These are phyloP conservation scores for Muntiacus reevesi DNA, from an alignment of 2,113 vertebrate species.

Conservation along the genomic window DNA sequence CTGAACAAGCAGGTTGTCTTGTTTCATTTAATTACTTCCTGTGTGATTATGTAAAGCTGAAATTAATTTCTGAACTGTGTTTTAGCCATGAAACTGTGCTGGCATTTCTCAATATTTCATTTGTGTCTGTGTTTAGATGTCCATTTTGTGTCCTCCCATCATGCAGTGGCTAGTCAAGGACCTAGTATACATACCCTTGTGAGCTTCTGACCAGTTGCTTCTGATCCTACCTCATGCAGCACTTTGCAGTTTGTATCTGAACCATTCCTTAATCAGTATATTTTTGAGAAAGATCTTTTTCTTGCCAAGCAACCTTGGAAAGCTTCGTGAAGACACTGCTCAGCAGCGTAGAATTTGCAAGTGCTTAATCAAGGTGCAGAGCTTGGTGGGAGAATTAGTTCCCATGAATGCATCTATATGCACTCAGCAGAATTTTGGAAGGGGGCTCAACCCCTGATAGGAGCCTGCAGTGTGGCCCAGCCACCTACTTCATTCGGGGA, in stretches of 20 bases:
- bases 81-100: conserved; percentile 25
- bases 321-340: conserved; percentile 13
- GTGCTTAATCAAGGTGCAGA: neutral
- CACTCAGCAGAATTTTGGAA: neutral
- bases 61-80: conserved; percentile 64
- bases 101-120: conserved; percentile 19
- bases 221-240: conserved; percentile 16
- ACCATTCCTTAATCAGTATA: conserved; percentile 27
- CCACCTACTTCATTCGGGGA: neutral
- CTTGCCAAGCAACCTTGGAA: neutral
- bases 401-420: neutral
- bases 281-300: conserved; percentile 42
- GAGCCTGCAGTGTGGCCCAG: neutral
- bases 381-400: neutral
- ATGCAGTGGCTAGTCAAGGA: neutral
- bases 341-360: conserved; percentile 20
- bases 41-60: conserved; percentile 61
- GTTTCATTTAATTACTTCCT: conserved; percentile 63
- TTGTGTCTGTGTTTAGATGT: conserved; percentile 18
- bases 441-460: neutral
- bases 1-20: conserved; percentile 56
- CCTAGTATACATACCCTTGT: conserved; percentile 3
- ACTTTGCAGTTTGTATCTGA: conserved; percentile 36
- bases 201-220: conserved; percentile 45
- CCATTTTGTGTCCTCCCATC: conserved; percentile 14